Evolutionary conservation across 2,797 vertebrate species (phyloP), one percentile per base, ranked within the genome.

Genomic region (Lophotriccus pileatus): DNA sequence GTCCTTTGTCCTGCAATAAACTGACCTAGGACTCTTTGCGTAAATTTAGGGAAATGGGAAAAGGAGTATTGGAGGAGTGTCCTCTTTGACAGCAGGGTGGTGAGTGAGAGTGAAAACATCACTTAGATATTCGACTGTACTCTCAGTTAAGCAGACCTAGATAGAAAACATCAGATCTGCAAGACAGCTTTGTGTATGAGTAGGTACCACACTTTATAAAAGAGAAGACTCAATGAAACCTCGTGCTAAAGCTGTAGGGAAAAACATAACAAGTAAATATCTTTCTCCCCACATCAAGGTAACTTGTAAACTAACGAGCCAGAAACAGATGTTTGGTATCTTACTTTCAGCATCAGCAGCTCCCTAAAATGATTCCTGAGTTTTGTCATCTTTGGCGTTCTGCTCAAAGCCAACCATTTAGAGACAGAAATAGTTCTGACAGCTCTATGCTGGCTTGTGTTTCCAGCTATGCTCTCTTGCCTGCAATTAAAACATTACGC

Each of bases 381-480:
- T 87, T 96, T 93, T 94, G 78, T 82, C 59, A 37, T 94, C 86
- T 94, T 89, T 77, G 75, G 75, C 93, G 68, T 80, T 89, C 87
- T 78, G 66, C 92, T 95, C 60, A 73, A 88, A 93, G 87, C 56
- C 89, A 94, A 36, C n/a, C 10, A 2, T 70, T 88, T 76, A 90
- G 77, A 94, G 66, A 92, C 50, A 89, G 84, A 91, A 95, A 87
- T 62, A 82, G 50, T 79, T 84, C 59, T 91, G 77, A 87, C 83
- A 93, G 63, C 17, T 3, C 55, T 67, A 4, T 16, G 22, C 27
- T 77, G 39, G 30, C 19, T 92, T n/a, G 18, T 87, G 64, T 88
- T 95, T 72, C 81, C 75, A 94, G 52, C 86, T 85, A 82, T 1
- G 1, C 49, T 67, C 43, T 92, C 73, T 89, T 86, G 47, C 19